phyloP scores from a whole-genome alignment of 2,888 invertebrate species.

The Leptinotarsa haldemani region DNA sequence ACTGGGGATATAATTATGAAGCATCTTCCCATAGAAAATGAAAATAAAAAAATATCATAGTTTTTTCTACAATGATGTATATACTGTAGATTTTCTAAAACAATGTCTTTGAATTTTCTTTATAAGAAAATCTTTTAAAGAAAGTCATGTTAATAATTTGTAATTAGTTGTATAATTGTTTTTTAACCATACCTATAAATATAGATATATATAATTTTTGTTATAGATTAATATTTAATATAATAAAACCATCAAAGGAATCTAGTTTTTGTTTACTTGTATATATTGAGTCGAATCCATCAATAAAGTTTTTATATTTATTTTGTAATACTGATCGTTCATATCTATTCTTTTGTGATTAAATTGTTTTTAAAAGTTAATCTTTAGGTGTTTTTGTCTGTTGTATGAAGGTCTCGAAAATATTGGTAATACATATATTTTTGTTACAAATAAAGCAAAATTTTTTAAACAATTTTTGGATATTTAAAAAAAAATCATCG shows the following conservation, averaged over 20 bases:
- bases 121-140: slow-evolving; percentile 64
- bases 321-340: slow-evolving; percentile 56
- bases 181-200: slow-evolving; percentile 58
- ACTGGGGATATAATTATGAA: slow-evolving; percentile 32
- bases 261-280: slow-evolving; percentile 55
- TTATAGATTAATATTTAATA: slow-evolving; percentile 65
- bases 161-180: slow-evolving; percentile 66
- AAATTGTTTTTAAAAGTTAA: slow-evolving; percentile 52
- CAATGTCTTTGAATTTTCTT: slow-evolving; percentile 61
- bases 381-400: slow-evolving; percentile 24
- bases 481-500: neutral
- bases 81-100: slow-evolving; percentile 63
- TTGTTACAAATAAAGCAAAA: slow-evolving; percentile 8
- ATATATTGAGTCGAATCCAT: slow-evolving; percentile 50
- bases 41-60: slow-evolving; percentile 45
- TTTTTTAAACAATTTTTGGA: neutral
- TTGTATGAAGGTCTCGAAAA: neutral
- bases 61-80: slow-evolving; percentile 55
- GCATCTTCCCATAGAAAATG: slow-evolving; percentile 36
- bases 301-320: slow-evolving; percentile 54
- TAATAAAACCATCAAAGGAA: slow-evolving; percentile 56
- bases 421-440: slow-evolving; percentile 6
- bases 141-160: slow-evolving; percentile 61
- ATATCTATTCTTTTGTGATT: slow-evolving; percentile 55
- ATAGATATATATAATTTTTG: slow-evolving; percentile 64